Base-by-base conservation (phyloP, 2,888 invertebrate genomes). In the Lasioglossum marginatum region DNA sequence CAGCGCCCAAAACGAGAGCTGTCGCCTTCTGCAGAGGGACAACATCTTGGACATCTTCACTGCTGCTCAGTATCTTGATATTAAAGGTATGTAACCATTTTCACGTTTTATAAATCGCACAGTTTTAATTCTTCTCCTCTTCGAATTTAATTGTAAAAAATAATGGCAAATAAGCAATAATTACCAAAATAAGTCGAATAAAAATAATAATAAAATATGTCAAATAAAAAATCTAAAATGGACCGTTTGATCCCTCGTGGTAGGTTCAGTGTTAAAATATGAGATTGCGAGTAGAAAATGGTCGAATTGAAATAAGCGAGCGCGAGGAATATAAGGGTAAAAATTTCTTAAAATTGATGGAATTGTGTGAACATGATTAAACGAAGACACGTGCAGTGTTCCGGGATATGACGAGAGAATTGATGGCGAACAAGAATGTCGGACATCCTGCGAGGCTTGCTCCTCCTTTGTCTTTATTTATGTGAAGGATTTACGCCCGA, bases 41-140 rank as follows among this genome's bases (percentile, higher is more conserved):
- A 97, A 97, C 86, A 96, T 98, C 71, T 94, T 98, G 76, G 97
- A 97, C 92, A 95, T 98, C 43, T 97, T 97, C 91, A 96, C 96
- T 91, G 97, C 97, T 0, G 97, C 98, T 0, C 97, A 97, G 87
- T 97, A 96, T 93, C 95, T 98, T 5, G 96, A 96, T 83, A 97
- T 98, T 37, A 97, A 97, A 96, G 97, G 97, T 96, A 90, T 2
- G 63, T 16, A 16, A 19, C 6, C 16, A 2, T 31, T 63, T 31
- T 19, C 2, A 19, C 16, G 2, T 16, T 60, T n/a, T 12, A 14
- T 27, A 52, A 23, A 52, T 8, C 23, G 2, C 52, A 2, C 6
- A 52, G 52, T 23, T 52, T 1, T 6, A 23, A 52, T 23, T 52
- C n/a, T 52, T 3, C 52, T 3, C 23, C 52, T 2, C n/a, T 52